Conservation (phyloP, 2,113 vertebrate genomes). For the Cavia aperea region DNA sequence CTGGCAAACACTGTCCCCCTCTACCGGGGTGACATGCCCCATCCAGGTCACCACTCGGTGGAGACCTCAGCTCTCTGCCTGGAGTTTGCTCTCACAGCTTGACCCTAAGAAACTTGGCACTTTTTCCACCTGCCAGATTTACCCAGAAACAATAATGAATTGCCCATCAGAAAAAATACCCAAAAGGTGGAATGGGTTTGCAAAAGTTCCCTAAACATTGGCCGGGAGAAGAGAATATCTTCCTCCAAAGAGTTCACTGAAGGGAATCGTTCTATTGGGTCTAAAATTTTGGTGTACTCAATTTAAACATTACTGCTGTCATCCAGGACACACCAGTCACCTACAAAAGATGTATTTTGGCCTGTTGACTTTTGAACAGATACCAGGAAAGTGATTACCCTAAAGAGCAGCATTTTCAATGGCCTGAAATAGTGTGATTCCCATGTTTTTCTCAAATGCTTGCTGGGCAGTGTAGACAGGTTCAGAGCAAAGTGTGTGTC, state of each 20-base stretch:
- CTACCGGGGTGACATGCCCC: fast-evolving
- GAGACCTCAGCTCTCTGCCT: background rate
- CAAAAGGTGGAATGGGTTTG: background rate
- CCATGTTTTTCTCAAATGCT: background rate
- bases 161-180: background rate
- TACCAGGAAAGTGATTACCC: background rate
- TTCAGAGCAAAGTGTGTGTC: background rate
- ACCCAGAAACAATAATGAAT: background rate
- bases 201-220: background rate
- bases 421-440: background rate
- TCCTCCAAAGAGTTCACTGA: background rate
- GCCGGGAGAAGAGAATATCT: background rate
- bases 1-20: background rate
- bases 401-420: background rate
- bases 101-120: background rate
- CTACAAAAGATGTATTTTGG: background rate
- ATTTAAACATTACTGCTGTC: background rate
- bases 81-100: background rate
- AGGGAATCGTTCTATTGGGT: background rate
- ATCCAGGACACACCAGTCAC: background rate
- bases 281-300: background rate
- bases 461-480: background rate
- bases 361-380: background rate
- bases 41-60: background rate
- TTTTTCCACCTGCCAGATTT: background rate